phyloP scores from a whole-genome alignment of 1,140 invertebrate species.

The Hydropsyche tenuis region DNA sequence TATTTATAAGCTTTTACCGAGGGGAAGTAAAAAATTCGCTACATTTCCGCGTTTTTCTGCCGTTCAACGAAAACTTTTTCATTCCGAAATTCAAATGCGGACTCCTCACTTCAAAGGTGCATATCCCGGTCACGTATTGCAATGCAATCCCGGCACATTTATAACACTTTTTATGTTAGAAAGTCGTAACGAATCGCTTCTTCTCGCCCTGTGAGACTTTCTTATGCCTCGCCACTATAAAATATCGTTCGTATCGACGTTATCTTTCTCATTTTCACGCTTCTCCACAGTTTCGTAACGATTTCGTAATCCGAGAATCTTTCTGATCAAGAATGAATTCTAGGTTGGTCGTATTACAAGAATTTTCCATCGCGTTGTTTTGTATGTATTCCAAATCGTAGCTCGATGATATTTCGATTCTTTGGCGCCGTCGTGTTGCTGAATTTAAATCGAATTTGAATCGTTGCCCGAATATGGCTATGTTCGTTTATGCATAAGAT shows the following conservation, averaged over 20 bases:
- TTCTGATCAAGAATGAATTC: neutral
- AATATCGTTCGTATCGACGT: neutral
- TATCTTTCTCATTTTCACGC: conserved; percentile 18
- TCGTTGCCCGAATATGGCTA: neutral
- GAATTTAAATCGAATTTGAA: conserved; percentile 5
- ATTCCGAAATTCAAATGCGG: too few species aligned
- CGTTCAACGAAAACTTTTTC: neutral
- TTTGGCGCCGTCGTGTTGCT: neutral
- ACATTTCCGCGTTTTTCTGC: too few species aligned
- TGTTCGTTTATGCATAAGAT: neutral
- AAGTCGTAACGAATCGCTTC: conserved; percentile 27
- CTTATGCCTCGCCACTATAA: neutral
- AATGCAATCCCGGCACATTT: neutral
- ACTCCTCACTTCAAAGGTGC: too few species aligned
- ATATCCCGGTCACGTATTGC: too few species aligned
- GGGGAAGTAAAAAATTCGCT: too few species aligned
- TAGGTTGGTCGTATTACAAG: neutral
- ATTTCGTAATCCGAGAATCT: conserved; percentile 16
- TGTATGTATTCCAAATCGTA: neutral
- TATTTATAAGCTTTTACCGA: too few species aligned
- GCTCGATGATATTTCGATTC: neutral
- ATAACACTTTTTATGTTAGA: conserved; percentile 2
- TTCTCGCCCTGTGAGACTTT: neutral
- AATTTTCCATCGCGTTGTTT: neutral
- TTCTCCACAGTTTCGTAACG: conserved; percentile 10